Evolutionary conservation across 2,797 vertebrate species (phyloP).

Genomic region (Crypturellus tataupa): DNA sequence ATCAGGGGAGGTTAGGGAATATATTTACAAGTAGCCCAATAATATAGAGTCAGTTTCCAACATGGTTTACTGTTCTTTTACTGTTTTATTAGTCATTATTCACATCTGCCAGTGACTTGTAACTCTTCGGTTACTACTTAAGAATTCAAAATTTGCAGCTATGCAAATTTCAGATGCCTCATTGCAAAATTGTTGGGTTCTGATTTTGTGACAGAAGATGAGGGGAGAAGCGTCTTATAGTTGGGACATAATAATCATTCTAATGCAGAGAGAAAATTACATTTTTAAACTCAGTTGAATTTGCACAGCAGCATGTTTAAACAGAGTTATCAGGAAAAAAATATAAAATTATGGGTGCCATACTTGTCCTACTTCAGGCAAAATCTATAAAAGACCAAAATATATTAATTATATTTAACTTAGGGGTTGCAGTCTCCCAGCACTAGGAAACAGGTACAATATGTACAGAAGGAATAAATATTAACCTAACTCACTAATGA

Average conservation of each 20-base stretch:
- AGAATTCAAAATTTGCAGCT: not conserved
- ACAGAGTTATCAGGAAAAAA: not conserved
- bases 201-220: not conserved
- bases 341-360: not conserved
- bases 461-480: not conserved
- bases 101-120: not conserved
- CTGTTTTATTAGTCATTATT: not conserved
- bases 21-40: not conserved
- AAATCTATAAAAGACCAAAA: not conserved
- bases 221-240: rapidly evolving
- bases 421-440: not conserved
- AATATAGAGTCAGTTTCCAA: not conserved
- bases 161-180: not conserved
- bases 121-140: not conserved
- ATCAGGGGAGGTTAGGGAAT: not conserved
- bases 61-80: rapidly evolving
- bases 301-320: not conserved
- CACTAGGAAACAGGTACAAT: not conserved
- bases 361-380: not conserved
- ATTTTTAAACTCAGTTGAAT: not conserved
- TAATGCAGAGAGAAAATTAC: not conserved
- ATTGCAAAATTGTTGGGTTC: rapidly evolving
- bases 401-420: not conserved
- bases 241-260: not conserved
- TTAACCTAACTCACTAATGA: not conserved